phyloP scores from a whole-genome alignment of 2,888 invertebrate genomes.

The Polydesmus complanatus region DNA sequence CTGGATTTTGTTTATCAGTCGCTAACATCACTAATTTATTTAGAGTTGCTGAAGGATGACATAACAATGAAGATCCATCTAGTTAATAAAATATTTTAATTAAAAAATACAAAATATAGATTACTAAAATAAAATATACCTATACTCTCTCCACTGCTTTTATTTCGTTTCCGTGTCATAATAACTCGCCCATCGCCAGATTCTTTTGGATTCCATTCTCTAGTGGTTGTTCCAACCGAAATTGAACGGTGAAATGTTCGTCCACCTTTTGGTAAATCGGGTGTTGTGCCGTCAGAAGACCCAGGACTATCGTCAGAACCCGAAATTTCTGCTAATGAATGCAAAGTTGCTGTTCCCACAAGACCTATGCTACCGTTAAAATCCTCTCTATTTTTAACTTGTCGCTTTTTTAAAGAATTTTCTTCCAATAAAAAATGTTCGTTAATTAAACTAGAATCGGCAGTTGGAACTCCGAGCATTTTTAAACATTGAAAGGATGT shows the following conservation, averaged over 20 bases:
- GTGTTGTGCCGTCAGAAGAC: conserved; percentile 7
- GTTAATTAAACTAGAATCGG: conserved; percentile 23
- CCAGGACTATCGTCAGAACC: conserved; percentile 21
- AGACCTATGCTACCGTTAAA: neutral
- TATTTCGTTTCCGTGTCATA: conserved; percentile 45
- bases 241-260: conserved; percentile 68
- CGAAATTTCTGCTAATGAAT: conserved; percentile 27
- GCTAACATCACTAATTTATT: conserved; percentile 49
- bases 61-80: conserved; percentile 62
- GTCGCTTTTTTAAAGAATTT: conserved; percentile 14
- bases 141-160: conserved; percentile 51
- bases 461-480: conserved; percentile 36
- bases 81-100: neutral
- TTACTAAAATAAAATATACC: conserved; percentile 26
- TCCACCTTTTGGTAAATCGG: conserved; percentile 30
- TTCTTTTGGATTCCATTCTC: conserved; percentile 28
- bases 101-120: neutral
- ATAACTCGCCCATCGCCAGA: conserved; percentile 44
- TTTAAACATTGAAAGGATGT: conserved; percentile 43
- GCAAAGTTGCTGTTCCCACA: conserved; percentile 13
- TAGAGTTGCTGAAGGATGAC: conserved; percentile 77
- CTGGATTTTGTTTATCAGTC: conserved; percentile 34
- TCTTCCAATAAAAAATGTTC: conserved; percentile 25
- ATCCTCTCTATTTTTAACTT: neutral
- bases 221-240: conserved; percentile 60